Conservation (phyloP, 2,113 vertebrate genomes). For the Stercorarius parasiticus region DNA sequence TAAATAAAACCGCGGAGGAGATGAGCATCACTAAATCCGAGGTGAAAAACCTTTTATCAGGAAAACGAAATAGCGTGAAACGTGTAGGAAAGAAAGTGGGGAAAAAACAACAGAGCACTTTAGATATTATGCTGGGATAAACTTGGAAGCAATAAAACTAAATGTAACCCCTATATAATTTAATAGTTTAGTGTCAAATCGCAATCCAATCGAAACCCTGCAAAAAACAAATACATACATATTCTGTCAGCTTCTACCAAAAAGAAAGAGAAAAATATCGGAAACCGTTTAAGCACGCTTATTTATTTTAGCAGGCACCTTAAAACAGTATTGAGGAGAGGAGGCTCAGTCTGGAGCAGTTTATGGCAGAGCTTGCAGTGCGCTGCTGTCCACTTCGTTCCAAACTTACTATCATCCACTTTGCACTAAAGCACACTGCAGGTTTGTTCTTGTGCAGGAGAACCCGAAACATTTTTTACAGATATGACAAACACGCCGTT, state of each 20-base stretch:
- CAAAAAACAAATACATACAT: background rate
- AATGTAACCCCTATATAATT: slow-evolving; percentile 70
- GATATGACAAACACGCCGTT: background rate
- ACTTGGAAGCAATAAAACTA: slow-evolving; percentile 68
- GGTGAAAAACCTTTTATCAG: background rate
- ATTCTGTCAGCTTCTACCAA: background rate
- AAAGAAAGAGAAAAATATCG: background rate
- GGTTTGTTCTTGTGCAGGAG: background rate
- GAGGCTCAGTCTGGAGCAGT: background rate
- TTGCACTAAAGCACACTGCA: background rate
- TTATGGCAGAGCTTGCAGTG: background rate
- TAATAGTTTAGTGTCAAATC: slow-evolving; percentile 68
- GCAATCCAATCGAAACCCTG: slow-evolving; percentile 27
- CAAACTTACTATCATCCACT: background rate
- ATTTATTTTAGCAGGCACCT: background rate
- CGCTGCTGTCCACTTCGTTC: background rate
- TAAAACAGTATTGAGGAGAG: background rate
- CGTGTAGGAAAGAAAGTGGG: background rate
- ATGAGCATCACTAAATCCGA: background rate
- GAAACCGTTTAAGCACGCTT: background rate
- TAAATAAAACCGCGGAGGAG: background rate
- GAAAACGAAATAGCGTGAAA: slow-evolving; percentile 22
- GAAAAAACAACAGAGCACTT: background rate
- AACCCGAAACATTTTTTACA: background rate
- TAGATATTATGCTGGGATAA: slow-evolving; percentile 56